These are phyloP conservation scores for Episyrphus balteatus DNA, from an alignment of 1,140 invertebrate genomes.

Conservation along the genomic window DNA sequence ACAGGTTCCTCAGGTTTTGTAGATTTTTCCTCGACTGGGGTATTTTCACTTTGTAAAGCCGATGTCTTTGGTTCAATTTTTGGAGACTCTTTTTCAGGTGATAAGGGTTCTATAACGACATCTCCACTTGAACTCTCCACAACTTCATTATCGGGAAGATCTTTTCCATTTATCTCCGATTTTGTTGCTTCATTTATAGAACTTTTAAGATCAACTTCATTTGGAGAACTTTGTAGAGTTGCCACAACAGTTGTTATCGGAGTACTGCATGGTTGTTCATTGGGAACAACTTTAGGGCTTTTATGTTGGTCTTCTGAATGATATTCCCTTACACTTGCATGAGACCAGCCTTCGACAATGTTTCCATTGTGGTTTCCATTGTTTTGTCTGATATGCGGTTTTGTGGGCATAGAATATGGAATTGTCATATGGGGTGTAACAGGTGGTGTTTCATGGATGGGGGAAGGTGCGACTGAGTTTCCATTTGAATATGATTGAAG, in stretches of 20 bases:
- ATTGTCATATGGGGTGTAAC: too few species aligned
- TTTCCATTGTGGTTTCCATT: too few species aligned
- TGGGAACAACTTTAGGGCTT: too few species aligned
- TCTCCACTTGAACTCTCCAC: not conserved
- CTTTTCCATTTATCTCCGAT: constrained; percentile 1
- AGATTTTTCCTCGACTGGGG: not conserved
- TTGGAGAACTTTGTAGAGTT: not conserved
- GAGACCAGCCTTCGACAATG: too few species aligned
- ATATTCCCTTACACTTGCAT: too few species aligned
- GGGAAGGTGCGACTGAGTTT: too few species aligned
- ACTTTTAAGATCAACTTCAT: constrained; percentile 3
- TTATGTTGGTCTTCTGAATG: too few species aligned
- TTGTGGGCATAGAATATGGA: too few species aligned
- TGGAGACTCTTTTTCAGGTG: too few species aligned
- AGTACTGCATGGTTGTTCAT: not conserved
- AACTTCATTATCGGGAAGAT: constrained; percentile 2
- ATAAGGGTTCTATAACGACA: not conserved
- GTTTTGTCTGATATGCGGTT: too few species aligned
- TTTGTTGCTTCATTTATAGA: not conserved
- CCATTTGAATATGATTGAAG: not conserved
- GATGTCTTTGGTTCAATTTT: too few species aligned
- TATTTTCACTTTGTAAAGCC: not conserved
- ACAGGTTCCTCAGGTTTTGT: not conserved
- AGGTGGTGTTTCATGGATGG: too few species aligned
- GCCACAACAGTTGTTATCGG: constrained; percentile 2